Evolutionary conservation across 2,797 vertebrate species (phyloP).

Genomic region (Hemitrygon akajei): DNA sequence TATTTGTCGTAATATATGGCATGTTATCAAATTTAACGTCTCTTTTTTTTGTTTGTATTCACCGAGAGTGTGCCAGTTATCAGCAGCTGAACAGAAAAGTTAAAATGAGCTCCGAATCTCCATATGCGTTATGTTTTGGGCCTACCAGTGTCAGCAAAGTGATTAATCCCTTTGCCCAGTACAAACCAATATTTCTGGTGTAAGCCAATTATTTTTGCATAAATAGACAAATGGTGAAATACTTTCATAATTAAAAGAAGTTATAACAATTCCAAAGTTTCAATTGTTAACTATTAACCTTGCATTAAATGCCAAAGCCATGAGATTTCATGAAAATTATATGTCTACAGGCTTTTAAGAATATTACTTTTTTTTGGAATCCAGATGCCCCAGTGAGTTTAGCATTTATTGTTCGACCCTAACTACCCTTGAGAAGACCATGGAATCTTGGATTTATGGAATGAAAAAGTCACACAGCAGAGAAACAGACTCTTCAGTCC

Average conservation of each 20-base stretch:
- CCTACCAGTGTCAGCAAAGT: neutral
- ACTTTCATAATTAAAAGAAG: neutral
- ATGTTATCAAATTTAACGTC: too few species aligned
- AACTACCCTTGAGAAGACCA: too few species aligned
- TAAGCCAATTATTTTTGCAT: neutral
- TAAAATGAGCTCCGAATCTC: neutral
- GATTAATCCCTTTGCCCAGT: neutral
- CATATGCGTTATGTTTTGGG: neutral
- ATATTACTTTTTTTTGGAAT: too few species aligned
- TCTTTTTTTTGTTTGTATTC: too few species aligned
- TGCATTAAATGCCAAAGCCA: neutral
- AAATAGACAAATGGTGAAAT: neutral
- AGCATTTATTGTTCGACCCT: too few species aligned
- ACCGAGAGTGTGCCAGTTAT: neutral
- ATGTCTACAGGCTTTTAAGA: too few species aligned
- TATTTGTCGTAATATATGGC: neutral
- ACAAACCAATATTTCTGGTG: neutral
- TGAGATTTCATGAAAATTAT: neutral
- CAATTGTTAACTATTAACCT: neutral
- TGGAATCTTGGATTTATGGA: too few species aligned
- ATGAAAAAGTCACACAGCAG: too few species aligned
- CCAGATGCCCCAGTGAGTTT: too few species aligned
- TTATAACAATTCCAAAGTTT: neutral
- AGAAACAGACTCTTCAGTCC: too few species aligned
- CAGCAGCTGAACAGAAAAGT: neutral